Conservation (phyloP, 2,113 vertebrate genomes). For the Thamnaconus septentrionalis region DNA sequence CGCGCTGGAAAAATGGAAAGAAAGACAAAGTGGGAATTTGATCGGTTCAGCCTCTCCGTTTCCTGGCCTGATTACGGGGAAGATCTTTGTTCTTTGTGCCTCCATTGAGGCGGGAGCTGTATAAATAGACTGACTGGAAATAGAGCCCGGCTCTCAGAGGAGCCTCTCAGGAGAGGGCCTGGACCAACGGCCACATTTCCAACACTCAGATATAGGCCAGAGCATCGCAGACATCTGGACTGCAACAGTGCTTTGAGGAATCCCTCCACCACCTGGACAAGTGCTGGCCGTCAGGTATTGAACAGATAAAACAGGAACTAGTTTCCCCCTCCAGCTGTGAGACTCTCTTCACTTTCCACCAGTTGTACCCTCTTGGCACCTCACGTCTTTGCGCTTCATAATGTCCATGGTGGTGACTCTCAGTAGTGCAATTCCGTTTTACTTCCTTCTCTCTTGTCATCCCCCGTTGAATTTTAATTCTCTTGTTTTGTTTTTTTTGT, state of each 20-base stretch:
- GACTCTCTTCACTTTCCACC: slow-evolving; percentile 34
- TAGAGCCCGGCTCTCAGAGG: slow-evolving; percentile 71
- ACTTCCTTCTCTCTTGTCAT: slow-evolving; percentile 6
- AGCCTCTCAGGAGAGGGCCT: slow-evolving; percentile 65
- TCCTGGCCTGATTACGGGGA: slow-evolving; percentile 66
- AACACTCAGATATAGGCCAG: slow-evolving; percentile 60
- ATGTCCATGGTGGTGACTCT: slow-evolving; percentile 18
- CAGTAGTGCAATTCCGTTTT: slow-evolving; percentile 29
- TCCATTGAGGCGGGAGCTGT: slow-evolving; percentile 58
- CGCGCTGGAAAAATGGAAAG: too few relatives aligned
- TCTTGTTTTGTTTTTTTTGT: too few relatives aligned
- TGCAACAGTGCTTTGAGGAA: slow-evolving; percentile 45
- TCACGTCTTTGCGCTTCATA: slow-evolving; percentile 38
- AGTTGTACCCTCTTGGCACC: slow-evolving; percentile 28
- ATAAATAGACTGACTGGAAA: slow-evolving; percentile 77
- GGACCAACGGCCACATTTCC: slow-evolving; percentile 67
- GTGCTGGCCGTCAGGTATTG: slow-evolving; percentile 4
- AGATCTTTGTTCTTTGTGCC: slow-evolving; percentile 56
- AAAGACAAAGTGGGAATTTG: slow-evolving; percentile 26
- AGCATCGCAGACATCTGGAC: slow-evolving; percentile 45
- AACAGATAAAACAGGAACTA: background rate
- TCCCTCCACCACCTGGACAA: slow-evolving; percentile 42
- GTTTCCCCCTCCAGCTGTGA: slow-evolving; percentile 29
- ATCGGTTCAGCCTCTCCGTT: slow-evolving; percentile 33
- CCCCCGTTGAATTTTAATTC: too few relatives aligned